Base-by-base conservation (phyloP, 2,113 vertebrate genomes). In the Oophaga pumilio region DNA sequence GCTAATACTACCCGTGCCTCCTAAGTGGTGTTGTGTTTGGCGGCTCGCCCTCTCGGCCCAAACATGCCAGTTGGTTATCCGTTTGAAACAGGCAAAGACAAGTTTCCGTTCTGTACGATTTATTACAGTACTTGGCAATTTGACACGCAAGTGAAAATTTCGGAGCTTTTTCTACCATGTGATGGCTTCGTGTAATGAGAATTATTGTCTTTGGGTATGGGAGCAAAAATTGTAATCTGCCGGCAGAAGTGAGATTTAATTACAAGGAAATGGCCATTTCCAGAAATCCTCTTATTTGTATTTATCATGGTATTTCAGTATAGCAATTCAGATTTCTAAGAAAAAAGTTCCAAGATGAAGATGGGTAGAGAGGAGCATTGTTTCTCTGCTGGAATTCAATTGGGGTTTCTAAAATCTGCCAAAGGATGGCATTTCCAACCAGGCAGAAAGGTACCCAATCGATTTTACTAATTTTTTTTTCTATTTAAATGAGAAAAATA, bases 11-110 rank as follows among this genome's bases (percentile, higher is more conserved):
- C 22, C 2, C 26, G 3, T 49, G 24, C 18, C 49, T 43, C 56
- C 10, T 62, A 43, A 33, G 22, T 64, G 15, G 12, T 49, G 22
- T 22, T 64, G 79, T 2, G 49, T 1, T 64, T 82, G 79, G 59
- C 57, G 62, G 28, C 28, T n/a, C 43, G 49, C 68, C 33, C 66
- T 68, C 62, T 52, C 53, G 20, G 43, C 82, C 26, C 6, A 64
- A 57, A 49, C 43, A n/a, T 14, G 18, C 59, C 59, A 82, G 17
- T 81, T 33, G 24, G 28, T 49, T 22, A 4, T 20, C 64, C 18
- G 0, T 82, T 49, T 82, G 49, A 82, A 82, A 43, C 59, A 49
- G 59, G 79, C 57, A 82, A 64, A 64, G 56, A 82, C 79, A 43
- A 49, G 79, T 82, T 33, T 59, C 17, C 0, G 1, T 80, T 43